Percentiles rank a stretch among this genome's conserved stretches.
Evolutionary conservation across 2,888 invertebrate genomes (phyloP).

Genomic region (Odontomyia ornata): DNA sequence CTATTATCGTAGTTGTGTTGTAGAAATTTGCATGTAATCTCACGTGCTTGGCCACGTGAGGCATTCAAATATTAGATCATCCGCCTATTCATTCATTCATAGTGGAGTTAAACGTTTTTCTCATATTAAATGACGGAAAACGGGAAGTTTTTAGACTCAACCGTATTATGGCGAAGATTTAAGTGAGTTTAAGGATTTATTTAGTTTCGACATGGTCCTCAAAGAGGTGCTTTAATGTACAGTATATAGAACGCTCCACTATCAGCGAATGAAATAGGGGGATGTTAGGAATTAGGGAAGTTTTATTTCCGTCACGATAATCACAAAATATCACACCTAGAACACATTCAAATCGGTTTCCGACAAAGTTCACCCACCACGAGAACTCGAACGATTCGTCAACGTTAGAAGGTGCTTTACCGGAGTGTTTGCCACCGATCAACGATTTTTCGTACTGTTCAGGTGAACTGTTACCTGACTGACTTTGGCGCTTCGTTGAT

Average conservation of each 20-base stretch:
- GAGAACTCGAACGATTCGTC: conserved; percentile 2
- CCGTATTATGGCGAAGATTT: too few relatives aligned
- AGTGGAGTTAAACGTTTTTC: too few relatives aligned
- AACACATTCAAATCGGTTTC: neutral
- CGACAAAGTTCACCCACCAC: conserved; percentile 6
- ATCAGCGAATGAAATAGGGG: too few relatives aligned
- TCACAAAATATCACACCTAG: neutral
- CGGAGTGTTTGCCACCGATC: conserved; percentile 24
- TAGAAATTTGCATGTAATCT: neutral
- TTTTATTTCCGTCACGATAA: neutral
- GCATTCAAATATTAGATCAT: neutral
- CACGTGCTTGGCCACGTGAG: conserved; percentile 23
- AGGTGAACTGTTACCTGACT: conserved; percentile 41
- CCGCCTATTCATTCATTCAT: neutral
- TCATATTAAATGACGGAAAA: too few relatives aligned
- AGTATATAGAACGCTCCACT: too few relatives aligned
- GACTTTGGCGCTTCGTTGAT: conserved; percentile 42
- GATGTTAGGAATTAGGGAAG: too few relatives aligned
- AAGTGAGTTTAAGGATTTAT: too few relatives aligned
- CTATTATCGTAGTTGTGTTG: neutral
- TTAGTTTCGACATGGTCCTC: too few relatives aligned
- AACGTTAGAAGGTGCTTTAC: conserved; percentile 24
- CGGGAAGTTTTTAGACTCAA: too few relatives aligned
- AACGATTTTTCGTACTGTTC: conserved; percentile 39
- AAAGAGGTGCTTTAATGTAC: too few relatives aligned